phyloP scores from a whole-genome alignment of 2,888 invertebrate genomes.

The Liodrosophila aerea region DNA sequence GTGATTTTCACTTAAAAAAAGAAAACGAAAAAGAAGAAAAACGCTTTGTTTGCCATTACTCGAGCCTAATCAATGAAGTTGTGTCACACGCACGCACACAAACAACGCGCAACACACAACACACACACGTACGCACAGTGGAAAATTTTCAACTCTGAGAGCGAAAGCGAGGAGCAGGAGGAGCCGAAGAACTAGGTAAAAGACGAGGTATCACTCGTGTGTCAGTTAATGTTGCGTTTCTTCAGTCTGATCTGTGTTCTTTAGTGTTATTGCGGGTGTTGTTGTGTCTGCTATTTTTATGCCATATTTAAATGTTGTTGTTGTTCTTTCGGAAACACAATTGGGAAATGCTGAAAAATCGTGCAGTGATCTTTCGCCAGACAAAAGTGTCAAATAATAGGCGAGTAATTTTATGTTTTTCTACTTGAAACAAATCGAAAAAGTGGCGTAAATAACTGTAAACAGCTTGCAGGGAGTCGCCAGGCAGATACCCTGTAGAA shows the following conservation, averaged over 20 bases:
- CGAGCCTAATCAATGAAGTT: conserved; percentile 48
- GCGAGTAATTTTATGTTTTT: conserved; percentile 19
- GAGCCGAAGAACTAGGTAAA: neutral
- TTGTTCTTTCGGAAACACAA: conserved; percentile 12
- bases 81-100: conserved; percentile 11
- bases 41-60: conserved; percentile 45
- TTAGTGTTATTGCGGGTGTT: conserved; percentile 33
- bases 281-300: conserved; percentile 54
- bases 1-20: conserved; percentile 20
- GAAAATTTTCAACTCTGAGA: conserved; percentile 56
- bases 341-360: conserved; percentile 19
- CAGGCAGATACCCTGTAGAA: conserved; percentile 4
- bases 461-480: neutral
- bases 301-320: conserved; percentile 46
- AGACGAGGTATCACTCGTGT: conserved; percentile 21
- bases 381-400: conserved; percentile 30
- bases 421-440: conserved; percentile 21
- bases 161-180: conserved; percentile 32
- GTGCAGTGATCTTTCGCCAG: conserved; percentile 4
- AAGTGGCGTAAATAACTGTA: conserved; percentile 12
- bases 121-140: conserved; percentile 41
- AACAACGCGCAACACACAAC: too few relatives aligned
- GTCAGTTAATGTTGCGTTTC: conserved; percentile 35
- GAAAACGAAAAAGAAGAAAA: conserved; percentile 2
- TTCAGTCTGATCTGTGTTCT: conserved; percentile 10